Conservation (phyloP, 2,113 vertebrate species). For the Passer montanus region DNA sequence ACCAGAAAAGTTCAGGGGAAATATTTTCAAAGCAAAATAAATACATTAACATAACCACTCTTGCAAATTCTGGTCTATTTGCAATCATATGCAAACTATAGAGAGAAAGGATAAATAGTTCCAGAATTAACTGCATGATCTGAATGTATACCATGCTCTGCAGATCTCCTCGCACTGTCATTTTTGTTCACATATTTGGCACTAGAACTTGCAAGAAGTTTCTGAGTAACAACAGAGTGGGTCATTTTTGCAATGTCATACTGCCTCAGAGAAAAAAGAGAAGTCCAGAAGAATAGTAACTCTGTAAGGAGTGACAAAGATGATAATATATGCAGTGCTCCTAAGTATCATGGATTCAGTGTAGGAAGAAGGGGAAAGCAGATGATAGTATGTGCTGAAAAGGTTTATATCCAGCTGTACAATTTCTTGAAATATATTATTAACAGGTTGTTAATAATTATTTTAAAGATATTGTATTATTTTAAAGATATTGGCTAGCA, state of each 20-base stretch:
- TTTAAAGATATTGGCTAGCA: neutral
- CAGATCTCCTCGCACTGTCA: neutral
- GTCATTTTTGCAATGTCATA: neutral
- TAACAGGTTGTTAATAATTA: neutral
- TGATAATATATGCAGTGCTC: neutral
- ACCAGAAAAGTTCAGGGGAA: neutral
- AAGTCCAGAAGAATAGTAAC: neutral
- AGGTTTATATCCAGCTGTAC: neutral
- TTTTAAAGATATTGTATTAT: neutral
- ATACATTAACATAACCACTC: neutral
- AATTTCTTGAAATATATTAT: neutral
- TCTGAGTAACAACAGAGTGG: neutral
- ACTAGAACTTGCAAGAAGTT: neutral
- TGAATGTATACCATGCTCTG: neutral
- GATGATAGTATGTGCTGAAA: neutral
- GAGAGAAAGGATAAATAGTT: neutral
- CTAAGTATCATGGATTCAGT: neutral
- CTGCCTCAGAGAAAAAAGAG: neutral
- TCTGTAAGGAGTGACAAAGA: neutral
- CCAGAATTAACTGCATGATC: neutral
- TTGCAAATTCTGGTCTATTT: neutral
- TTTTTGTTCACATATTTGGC: neutral
- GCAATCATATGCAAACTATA: neutral
- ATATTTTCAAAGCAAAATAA: neutral
- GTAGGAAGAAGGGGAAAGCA: neutral